Base-by-base conservation (phyloP, 2,113 vertebrate species). In the Lutjanus erythropterus region DNA sequence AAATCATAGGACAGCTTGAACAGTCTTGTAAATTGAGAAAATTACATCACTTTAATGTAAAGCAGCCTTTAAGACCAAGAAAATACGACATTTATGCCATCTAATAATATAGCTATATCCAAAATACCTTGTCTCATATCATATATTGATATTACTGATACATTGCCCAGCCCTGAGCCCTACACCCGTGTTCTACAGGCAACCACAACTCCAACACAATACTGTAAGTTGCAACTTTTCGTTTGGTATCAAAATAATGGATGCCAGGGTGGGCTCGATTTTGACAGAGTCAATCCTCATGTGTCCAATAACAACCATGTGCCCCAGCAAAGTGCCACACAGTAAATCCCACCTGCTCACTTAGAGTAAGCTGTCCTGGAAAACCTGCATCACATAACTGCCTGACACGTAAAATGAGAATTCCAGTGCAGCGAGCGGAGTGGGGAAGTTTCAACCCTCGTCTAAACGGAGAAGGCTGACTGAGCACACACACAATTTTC, bases 291-390 rank as follows among this genome's bases (percentile, higher is more conserved):
- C 49, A 74, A 69, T 73, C 76, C 69, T 73, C 60, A 31, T 4
- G 73, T 68, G 73, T 68, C 70, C 52, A 10, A n/a, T 50, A 73
- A 61, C 47, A 47, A 2, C 47, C 53, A 10, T 7, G 67, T 23
- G n/a, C 12, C 31, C 15, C 15, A 2, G 82, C 35, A 8, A 29
- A 46, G 77, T 14, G 71, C 15, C 44, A 44, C 67, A n/a, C 50
- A 25, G 56, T 64, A 60, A 81, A 84, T 78, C 70, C 64, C 50
- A 29, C 80, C 35, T 37, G 56, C 49, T 39, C 73, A 41, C 64
- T 77, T 50, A 52, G 53, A 42, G 42, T 60, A 55, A 62, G 53
- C 77, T 42, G 46, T 55, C 33, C 71, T 55, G 60, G 29, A 50
- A n/a, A 46, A 66, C 60, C 60, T 21, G 62, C 56, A 25, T 23